phyloP scores from a whole-genome alignment of 2,113 vertebrate genomes.

The Lontra canadensis region DNA sequence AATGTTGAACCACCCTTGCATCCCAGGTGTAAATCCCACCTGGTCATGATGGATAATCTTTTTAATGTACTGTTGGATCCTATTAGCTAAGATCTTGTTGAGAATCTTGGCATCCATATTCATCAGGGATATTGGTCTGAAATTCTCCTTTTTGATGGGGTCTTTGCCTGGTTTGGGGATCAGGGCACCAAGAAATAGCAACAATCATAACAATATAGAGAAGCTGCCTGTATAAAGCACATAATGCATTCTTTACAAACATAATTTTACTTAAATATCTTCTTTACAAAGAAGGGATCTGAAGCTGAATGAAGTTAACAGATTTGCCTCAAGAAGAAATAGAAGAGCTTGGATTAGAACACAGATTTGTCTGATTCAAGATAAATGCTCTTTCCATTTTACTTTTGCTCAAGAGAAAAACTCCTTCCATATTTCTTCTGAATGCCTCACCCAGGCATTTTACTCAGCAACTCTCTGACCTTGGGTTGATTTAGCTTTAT shows the following conservation, averaged over 20 bases:
- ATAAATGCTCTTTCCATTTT: background rate
- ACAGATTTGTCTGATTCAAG: background rate
- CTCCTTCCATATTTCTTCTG: background rate
- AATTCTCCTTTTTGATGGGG: no score
- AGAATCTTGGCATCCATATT: no score
- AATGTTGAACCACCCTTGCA: no score
- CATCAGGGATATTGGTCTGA: no score
- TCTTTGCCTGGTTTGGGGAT: no score
- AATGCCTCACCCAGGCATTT: background rate
- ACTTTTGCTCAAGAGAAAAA: background rate
- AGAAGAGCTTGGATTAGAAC: background rate
- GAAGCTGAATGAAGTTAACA: background rate
- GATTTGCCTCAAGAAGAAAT: background rate
- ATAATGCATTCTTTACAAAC: background rate
- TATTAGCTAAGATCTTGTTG: no score
- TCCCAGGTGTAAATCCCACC: no score
- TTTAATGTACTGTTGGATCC: no score
- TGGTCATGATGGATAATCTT: no score
- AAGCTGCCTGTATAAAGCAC: background rate
- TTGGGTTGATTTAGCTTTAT: background rate
- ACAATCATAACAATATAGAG: background rate
- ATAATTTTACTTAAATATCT: background rate
- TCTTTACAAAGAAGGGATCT: background rate
- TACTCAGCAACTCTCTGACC: background rate
- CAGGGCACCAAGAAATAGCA: background rate